These are phyloP conservation scores for Fissipunctia ypsillon DNA, from an alignment of 2,888 invertebrate genomes.

Conservation along the genomic window DNA sequence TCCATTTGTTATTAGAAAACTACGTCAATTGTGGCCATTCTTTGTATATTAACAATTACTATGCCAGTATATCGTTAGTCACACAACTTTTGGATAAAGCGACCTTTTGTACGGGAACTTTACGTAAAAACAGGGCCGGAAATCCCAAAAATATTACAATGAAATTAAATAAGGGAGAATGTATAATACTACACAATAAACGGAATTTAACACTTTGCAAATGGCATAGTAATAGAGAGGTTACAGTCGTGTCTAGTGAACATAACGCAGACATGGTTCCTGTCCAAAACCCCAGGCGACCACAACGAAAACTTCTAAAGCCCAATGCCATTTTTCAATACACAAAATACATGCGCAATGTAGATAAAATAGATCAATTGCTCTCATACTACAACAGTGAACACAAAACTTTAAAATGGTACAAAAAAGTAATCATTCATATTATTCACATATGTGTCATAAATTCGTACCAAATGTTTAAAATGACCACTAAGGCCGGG, in stretches of 20 bases:
- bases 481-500: neutral
- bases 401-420: slow-evolving; percentile 32
- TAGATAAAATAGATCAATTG: slow-evolving; percentile 32
- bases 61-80: slow-evolving; percentile 22
- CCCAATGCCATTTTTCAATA: slow-evolving; percentile 34
- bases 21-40: slow-evolving; percentile 28
- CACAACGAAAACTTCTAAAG: slow-evolving; percentile 31
- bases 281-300: slow-evolving; percentile 32
- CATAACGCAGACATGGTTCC: slow-evolving; percentile 28
- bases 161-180: slow-evolving; percentile 33
- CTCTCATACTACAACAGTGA: slow-evolving; percentile 36
- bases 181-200: slow-evolving; percentile 33
- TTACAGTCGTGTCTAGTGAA: slow-evolving; percentile 26
- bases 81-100: slow-evolving; percentile 25
- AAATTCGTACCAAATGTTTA: slow-evolving; percentile 30
- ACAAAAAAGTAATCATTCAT: slow-evolving; percentile 30
- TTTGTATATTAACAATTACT: slow-evolving; percentile 22
- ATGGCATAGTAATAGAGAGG: slow-evolving; percentile 34
- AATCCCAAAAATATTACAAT: slow-evolving; percentile 24
- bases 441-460: slow-evolving; percentile 31
- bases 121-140: slow-evolving; percentile 27
- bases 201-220: slow-evolving; percentile 31
- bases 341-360: slow-evolving; percentile 32
- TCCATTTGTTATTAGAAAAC: slow-evolving; percentile 23
- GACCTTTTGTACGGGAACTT: slow-evolving; percentile 24